Conservation (phyloP, 2,113 vertebrate genomes). For the Dendrocopos noguchii region DNA sequence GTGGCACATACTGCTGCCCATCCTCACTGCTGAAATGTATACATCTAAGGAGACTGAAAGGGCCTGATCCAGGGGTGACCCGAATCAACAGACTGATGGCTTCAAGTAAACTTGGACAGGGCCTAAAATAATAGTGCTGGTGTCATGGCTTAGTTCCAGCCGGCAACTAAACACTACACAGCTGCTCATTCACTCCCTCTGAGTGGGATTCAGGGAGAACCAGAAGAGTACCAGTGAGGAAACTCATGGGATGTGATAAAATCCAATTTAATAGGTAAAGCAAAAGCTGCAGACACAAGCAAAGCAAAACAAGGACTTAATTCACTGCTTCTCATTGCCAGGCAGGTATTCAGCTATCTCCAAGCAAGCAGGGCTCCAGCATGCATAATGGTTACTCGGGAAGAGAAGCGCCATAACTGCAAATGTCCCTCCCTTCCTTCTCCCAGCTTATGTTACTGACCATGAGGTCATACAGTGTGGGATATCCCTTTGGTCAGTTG, state of each 20-base stretch:
- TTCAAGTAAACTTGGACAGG: not conserved
- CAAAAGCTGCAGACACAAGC: rapidly evolving
- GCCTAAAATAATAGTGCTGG: not conserved
- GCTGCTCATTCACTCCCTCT: not conserved
- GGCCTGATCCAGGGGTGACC: not conserved
- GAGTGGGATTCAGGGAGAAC: not conserved
- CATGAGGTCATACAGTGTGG: rapidly evolving
- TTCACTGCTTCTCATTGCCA: not conserved
- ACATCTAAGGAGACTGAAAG: not conserved
- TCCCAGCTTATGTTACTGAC: not conserved
- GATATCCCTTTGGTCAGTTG: not conserved
- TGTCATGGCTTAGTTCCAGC: rapidly evolving
- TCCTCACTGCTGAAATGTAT: not conserved
- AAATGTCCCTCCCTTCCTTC: not conserved
- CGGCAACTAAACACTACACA: not conserved
- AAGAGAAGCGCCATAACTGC: too few species aligned
- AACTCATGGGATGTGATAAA: not conserved
- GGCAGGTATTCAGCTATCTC: too few species aligned
- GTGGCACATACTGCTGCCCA: not conserved
- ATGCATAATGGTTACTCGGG: too few species aligned
- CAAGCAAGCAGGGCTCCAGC: not conserved
- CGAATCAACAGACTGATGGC: not conserved
- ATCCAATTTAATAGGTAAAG: not conserved
- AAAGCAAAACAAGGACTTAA: not conserved
- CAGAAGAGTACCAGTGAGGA: not conserved